Evolutionary conservation across 2,797 vertebrate species (phyloP), one percentile per base, ranked within the genome.

Genomic region (Tiaroga cobitis): DNA sequence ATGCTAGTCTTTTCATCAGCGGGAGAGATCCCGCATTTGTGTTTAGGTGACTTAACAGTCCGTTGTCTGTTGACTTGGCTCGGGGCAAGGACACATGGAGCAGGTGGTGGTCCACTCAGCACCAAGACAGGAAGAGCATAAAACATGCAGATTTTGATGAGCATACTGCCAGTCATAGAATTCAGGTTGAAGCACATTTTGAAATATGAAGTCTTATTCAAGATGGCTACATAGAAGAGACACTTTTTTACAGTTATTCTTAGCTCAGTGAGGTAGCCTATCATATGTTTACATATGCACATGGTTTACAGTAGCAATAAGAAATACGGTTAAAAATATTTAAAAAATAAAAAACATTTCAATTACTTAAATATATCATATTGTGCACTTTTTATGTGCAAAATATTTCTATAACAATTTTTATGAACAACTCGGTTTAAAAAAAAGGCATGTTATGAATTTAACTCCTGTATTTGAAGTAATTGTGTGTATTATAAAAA

Each of bases 31-130:
- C 65, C 68, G 74, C 37, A 72, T 73, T 77, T 82, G 74, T 80
- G 56, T 69, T 84, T 61, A 75, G 67, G 63, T 83, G 85, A 76
- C 34, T 70, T 85, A 90, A 90, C 85, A 87, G 85, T 86, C 76
- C 70, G 56, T 83, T 87, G 85, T 88, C 83, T 87, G 83, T 88
- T 84, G 85, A 85, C 84, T 90, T 88, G 87, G 85, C 89, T 90
- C 68, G 70, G 74, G 87, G 87, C 89, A 88, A 90, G 87, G 85
- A 88, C 84, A 87, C 84, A 88, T 85, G 70, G 80, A 87, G 84
- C 87, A 90, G 88, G 88, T 90, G 88, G 81, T 83, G 83, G 83
- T 85, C 77, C 83, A 85, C 63, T 86, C 81, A 84, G 76, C 87
- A 85, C 37, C 84, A 63, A 85, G 80, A 87, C 78, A 89, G 89